Evolutionary conservation across 1,140 invertebrate genomes (phyloP).

Genomic region (Drosophila gunungcola): DNA sequence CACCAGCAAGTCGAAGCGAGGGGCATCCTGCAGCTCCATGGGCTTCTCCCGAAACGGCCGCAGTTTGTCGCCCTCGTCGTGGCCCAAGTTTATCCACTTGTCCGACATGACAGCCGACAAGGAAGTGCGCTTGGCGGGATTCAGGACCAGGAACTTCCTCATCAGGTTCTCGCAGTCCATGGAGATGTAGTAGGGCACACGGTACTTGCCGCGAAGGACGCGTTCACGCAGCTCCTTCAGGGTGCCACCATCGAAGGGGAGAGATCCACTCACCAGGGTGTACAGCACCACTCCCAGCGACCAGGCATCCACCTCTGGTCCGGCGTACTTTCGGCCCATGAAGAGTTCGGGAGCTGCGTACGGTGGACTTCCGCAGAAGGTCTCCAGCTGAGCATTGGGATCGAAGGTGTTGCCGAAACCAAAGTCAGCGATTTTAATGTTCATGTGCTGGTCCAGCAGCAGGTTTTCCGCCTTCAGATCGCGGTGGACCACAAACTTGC

Average conservation of each 20-base stretch:
- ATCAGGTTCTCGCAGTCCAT: conserved; percentile 99
- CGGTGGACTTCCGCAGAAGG: conserved; percentile 99
- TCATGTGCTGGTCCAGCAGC: conserved; percentile 99
- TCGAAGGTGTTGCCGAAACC: conserved; percentile 99
- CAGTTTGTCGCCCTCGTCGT: conserved; percentile 97
- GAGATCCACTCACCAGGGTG: conserved; percentile 98
- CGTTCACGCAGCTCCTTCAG: conserved; percentile 98
- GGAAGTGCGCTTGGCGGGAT: conserved; percentile 98
- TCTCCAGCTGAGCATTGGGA: conserved; percentile 98
- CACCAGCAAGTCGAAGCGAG: conserved; percentile 91
- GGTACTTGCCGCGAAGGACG: conserved; percentile 98
- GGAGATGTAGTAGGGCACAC: conserved; percentile 99
- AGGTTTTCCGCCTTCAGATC: conserved; percentile 98
- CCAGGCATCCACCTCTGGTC: conserved; percentile 99
- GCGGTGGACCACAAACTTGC: conserved; percentile 99
- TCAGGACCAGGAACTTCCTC: conserved; percentile 99
- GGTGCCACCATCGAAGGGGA: conserved; percentile 99
- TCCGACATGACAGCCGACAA: conserved; percentile 99
- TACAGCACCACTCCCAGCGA: conserved; percentile 99
- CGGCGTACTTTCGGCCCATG: conserved; percentile 99
- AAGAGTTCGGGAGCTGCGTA: conserved; percentile 99
- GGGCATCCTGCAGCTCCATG: conserved; percentile 62
- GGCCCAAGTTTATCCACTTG: conserved; percentile 99
- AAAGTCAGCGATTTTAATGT: conserved; percentile 99
- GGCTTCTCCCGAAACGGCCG: conserved; percentile 95